Base-by-base conservation (phyloP, 2,113 vertebrate genomes). In the Pygoscelis adeliae region DNA sequence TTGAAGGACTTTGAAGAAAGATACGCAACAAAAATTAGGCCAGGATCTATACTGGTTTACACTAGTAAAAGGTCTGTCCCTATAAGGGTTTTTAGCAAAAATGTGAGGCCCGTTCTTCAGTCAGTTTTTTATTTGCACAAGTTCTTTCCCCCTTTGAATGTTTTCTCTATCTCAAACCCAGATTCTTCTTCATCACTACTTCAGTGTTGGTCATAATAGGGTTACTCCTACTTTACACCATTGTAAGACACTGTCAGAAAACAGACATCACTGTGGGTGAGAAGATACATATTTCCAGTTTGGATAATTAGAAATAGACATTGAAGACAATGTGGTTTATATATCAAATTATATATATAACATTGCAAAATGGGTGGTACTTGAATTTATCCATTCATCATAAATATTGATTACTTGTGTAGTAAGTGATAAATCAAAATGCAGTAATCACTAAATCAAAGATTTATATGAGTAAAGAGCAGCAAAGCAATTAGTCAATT, bases 401-500 rank as follows among this genome's bases (percentile, higher is more conserved):
- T 98, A 97, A 98, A 98, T 98, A 99, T 99, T 99, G 99, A 99
- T 99, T 98, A 98, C 97, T 90, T 94, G 93, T 89, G 27, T 96
- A 97, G 98, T 97, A 97, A 89, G 96, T 96, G 98, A 99, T 99
- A 98, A 99, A 99, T 99, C 98, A 98, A 98, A 98, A 97, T 96
- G 96, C 95, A 97, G 98, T 98, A 99, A 98, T 98, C 98, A 98
- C 98, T 98, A 99, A 98, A 99, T 99, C 99, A 99, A 99, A 98
- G 97, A 98, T 98, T 99, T 99, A 99, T 99, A 99, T 92, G 98
- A 97, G 93, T 99, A 99, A 99, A 99, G 98, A 99, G 98, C 98
- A 98, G 97, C 98, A 96, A 98, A 98, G 98, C 98, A 98, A 98
- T 99, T 98, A 97, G 98, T 98, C 98, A 98, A 97, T 97, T 98